Base-by-base conservation (phyloP, 53 echinoderm and acorn worm species). In the Paracentrotus lividus region DNA sequence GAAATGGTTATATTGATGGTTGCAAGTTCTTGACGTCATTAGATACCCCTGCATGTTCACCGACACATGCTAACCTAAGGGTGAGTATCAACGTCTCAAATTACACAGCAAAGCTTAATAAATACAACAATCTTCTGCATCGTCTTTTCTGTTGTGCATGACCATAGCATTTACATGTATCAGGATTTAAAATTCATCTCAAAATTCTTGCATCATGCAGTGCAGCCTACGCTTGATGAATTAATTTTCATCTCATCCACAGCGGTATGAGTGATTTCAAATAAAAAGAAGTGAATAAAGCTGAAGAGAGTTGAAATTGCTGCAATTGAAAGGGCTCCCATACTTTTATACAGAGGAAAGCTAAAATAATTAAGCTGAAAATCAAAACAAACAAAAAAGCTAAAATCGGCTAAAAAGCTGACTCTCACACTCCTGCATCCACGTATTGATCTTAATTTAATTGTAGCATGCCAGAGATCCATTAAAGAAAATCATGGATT, bases 11-110 rank as follows among this genome's bases (percentile, higher is more conserved):
- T 47, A 47, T 81, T 45, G 81, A 49, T 26, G 47, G 20, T 47
- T 45, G 81, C n/a, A 16, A 81, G 23, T n/a, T 20, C 77, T 9
- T 81, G 81, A 81, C 81, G 81, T 81, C 81, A 81, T 81, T n/a
- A 81, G 81, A 81, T 81, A 44, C 81, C 14, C 72, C 9, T 81
- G 24, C 47, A 81, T 81, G 81, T 47, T 81, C 81, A 45, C 81
- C 81, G 81, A 81, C 81, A 81, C 81, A 47, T 81, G 49, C 13
- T 45, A 81, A 4, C 81, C n/a, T 81, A 34, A 81, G 81, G 81
- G 26, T 47, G 81, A 81, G 27, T 47, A 1, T 10, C 16, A n/a
- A 47, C 45, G 10, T 45, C 47, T 81, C 23, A 26, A 81, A 78
- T 78, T 78, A 78, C 81, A 38, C 45, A 47, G 81, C 47, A 81